Evolutionary conservation across 2,113 vertebrate species (phyloP).

Genomic region (Vicugna pacos): DNA sequence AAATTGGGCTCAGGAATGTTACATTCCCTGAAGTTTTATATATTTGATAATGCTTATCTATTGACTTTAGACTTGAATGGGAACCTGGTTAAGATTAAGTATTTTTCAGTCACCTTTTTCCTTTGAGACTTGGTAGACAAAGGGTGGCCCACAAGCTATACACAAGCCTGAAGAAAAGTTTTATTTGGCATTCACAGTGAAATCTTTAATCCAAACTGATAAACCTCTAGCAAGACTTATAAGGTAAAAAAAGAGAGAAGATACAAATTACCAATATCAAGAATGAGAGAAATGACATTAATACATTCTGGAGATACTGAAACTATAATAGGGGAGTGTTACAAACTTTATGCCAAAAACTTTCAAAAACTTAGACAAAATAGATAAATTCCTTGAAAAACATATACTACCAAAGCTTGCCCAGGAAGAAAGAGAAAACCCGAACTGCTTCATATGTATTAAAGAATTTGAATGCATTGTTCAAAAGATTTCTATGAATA

Average conservation of each 20-base stretch:
- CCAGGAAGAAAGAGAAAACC: constrained; percentile 36
- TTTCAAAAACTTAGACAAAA: constrained; percentile 27
- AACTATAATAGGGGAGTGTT: not conserved
- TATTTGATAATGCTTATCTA: not conserved
- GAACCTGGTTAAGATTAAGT: not conserved
- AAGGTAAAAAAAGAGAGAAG: not conserved
- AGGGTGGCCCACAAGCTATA: not conserved
- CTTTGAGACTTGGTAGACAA: not conserved
- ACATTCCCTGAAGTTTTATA: not conserved
- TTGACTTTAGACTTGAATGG: not conserved
- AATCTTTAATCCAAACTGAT: constrained; percentile 35
- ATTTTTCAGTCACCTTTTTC: constrained; percentile 13
- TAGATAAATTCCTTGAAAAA: not conserved
- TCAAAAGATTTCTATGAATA: constrained; percentile 35
- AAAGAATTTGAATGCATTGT: not conserved
- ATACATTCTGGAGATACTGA: not conserved
- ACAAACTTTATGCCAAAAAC: constrained; percentile 28
- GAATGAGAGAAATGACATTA: constrained; percentile 1
- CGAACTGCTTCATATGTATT: constrained; percentile 9
- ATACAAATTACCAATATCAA: not conserved
- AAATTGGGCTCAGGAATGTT: not conserved
- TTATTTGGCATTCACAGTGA: constrained; percentile 14
- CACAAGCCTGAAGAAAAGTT: not conserved
- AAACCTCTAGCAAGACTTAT: not conserved
- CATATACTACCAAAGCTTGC: not conserved